Conservation (phyloP, 2,888 invertebrate genomes). For the Hypena proboscidalis region DNA sequence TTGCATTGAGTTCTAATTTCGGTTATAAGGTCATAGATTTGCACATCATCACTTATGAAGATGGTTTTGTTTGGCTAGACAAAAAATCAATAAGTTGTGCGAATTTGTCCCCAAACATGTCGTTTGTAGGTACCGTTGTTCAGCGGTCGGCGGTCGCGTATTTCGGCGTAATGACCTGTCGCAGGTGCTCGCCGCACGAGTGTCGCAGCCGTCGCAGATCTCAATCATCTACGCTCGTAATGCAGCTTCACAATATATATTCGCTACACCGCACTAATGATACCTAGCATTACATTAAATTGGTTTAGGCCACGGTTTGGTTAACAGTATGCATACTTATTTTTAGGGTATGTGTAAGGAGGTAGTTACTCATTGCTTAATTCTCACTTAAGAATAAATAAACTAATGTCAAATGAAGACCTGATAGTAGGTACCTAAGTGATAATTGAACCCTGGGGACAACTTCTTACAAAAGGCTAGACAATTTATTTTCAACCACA, state of each 20-base stretch:
- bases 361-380: no score
- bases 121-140: constrained; percentile 60
- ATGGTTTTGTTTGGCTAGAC: constrained; percentile 9
- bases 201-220: constrained; percentile 62
- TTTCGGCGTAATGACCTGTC: constrained; percentile 62
- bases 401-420: no score
- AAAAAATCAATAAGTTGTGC: constrained; percentile 36
- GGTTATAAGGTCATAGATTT: constrained; percentile 28
- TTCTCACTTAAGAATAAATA: no score
- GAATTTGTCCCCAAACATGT: constrained; percentile 56
- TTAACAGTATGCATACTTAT: no score
- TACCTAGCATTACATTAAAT: constrained; percentile 29
- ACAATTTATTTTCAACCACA: no score
- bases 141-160: constrained; percentile 22
- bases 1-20: constrained; percentile 35
- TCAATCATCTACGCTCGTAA: constrained; percentile 54
- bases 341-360: no score
- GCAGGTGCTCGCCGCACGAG: constrained; percentile 49
- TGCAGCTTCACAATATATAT: constrained; percentile 48
- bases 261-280: constrained; percentile 32
- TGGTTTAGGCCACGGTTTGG: no score
- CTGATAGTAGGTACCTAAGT: no score
- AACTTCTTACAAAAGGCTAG: no score
- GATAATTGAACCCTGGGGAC: no score
- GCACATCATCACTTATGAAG: constrained; percentile 18